Base-by-base conservation (phyloP, 2,888 invertebrate genomes). In the Drosophila helvetica region DNA sequence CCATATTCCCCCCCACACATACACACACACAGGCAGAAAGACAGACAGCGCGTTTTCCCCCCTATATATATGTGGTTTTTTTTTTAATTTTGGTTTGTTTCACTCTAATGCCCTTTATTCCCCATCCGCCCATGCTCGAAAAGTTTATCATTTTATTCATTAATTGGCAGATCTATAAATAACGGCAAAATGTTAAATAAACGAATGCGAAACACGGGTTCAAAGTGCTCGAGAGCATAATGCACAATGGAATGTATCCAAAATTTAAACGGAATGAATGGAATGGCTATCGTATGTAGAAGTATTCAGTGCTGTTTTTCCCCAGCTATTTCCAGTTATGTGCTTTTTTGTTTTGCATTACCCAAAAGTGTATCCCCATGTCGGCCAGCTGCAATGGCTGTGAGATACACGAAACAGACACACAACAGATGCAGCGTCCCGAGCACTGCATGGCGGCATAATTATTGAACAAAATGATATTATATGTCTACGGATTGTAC, bases 391-490 rank as follows among this genome's bases (percentile, higher is more conserved):
- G 6, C 38, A 15, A 2, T 12, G 7, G 7, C 18, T 50, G 52
- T 51, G 51, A 73, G 58, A 75, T 55, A 54, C 56, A 60, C 46
- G 43, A 61, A 64, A 61, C 65, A 74, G 52, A 72, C 73, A 70
- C 18, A 43, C 55, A 71, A 70, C 62, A 70, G 65, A 65, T 65
- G 65, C 65, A 38, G 46, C 15, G 9, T 25, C 25, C 48, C 48
- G n/a, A 50, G 48, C 27, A 47, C 15, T 47, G 56, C 64, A 79
- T 65, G 79, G 66, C 70, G 81, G 68, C 72, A 66, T 72, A 81
- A 73, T 85, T 81, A 79, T 76, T 76, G 58, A 72, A 64, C 38
- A 50, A 80, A 73, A 72, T 67, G 50, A 63, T 59, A 57, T 56
- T 73, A 56, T 62, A 27, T 27, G 27, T 27, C 47, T 22, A 52